A percentile compares a stretch with the other conserved stretches of the same genome.
Conservation (phyloP, 2,888 invertebrate species). For the Cloeon dipterum region DNA sequence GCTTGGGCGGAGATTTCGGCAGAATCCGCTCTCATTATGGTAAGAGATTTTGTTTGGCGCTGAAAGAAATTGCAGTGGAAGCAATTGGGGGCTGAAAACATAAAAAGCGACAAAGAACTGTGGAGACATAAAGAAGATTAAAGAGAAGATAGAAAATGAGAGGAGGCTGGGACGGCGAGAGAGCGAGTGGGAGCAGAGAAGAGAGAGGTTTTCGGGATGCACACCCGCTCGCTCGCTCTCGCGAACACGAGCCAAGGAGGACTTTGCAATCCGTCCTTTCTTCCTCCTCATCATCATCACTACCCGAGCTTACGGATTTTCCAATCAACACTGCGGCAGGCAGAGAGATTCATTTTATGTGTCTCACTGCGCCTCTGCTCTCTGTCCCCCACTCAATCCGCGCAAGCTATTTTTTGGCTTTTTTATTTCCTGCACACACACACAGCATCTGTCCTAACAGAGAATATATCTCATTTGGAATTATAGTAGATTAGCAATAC, state of each 20-base stretch:
- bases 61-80: constrained; percentile 1
- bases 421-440: background rate
- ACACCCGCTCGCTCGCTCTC: no score
- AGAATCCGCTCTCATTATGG: no score
- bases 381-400: no score
- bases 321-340: background rate
- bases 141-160: constrained; percentile 1
- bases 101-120: constrained; percentile 2
- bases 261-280: no score
- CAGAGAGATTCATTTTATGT: background rate
- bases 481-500: no score
- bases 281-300: no score
- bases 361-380: background rate
- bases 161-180: background rate
- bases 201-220: no score
- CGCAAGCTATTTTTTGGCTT: background rate
- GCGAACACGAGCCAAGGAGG: no score
- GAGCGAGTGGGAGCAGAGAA: background rate
- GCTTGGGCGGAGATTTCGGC: no score
- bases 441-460: no score
- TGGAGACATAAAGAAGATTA: constrained; percentile 2
- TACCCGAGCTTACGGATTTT: no score
- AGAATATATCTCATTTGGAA: constrained; percentile 1
- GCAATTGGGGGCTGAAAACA: constrained; percentile 2
- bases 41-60: no score